Evolutionary conservation across 2,888 invertebrate genomes (phyloP).

Genomic region (Drosophila anceps): DNA sequence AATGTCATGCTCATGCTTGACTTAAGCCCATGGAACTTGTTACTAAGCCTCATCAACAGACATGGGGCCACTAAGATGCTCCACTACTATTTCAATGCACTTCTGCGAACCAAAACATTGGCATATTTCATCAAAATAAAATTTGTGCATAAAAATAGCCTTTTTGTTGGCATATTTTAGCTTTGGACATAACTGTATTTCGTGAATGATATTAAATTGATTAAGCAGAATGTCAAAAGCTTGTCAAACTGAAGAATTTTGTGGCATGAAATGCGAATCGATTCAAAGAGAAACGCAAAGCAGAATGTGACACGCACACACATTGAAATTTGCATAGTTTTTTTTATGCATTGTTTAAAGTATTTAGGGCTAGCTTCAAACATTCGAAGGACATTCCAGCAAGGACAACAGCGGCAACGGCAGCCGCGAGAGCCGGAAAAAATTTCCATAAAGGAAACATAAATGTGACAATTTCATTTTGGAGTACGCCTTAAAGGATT

Average conservation of each 20-base stretch:
- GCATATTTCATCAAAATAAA: not conserved
- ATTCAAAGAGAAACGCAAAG: slow-evolving; percentile 11
- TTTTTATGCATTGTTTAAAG: slow-evolving; percentile 34
- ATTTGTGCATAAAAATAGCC: too few species aligned
- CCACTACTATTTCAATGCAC: not conserved
- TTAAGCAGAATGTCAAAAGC: not conserved
- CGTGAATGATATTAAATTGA: not conserved
- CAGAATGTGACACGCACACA: not conserved
- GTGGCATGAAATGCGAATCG: slow-evolving; percentile 3
- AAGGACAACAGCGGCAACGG: slow-evolving; percentile 11
- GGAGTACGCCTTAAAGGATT: slow-evolving; percentile 76
- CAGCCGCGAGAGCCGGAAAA: slow-evolving; percentile 6
- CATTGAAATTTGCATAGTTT: slow-evolving; percentile 24
- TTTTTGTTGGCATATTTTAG: too few species aligned
- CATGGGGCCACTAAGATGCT: not conserved
- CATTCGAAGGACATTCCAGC: slow-evolving; percentile 12
- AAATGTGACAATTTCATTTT: slow-evolving; percentile 76
- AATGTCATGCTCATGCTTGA: too few species aligned
- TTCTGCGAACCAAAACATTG: not conserved
- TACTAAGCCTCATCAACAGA: not conserved
- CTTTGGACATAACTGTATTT: not conserved
- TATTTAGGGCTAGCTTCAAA: slow-evolving; percentile 22
- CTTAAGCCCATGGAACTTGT: too few species aligned
- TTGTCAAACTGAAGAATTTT: slow-evolving; percentile 5
- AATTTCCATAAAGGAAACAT: slow-evolving; percentile 78